Conservation (phyloP, 2,888 invertebrate species). For the Osmoderma eremita region DNA sequence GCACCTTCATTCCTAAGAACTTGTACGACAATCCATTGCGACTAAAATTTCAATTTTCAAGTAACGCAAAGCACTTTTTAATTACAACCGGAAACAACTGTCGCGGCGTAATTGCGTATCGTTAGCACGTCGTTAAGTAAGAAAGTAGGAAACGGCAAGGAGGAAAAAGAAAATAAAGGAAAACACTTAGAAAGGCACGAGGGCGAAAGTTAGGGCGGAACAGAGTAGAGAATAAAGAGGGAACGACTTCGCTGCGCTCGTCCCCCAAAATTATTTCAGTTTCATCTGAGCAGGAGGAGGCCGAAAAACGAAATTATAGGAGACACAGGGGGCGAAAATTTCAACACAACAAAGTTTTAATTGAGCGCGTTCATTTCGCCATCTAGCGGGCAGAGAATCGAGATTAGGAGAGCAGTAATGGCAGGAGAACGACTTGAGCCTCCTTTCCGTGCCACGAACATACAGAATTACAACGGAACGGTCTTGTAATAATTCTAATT, state of each 20-base stretch:
- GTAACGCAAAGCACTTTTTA: constrained; percentile 21
- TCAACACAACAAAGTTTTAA: constrained; percentile 34
- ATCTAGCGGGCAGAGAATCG: constrained; percentile 4
- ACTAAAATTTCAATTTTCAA: constrained; percentile 31
- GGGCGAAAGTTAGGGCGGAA: not conserved
- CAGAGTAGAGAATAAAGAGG: not conserved
- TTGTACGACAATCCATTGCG: constrained; percentile 2
- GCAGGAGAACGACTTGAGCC: constrained; percentile 16
- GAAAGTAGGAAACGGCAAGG: constrained; percentile 18
- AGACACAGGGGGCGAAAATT: constrained; percentile 21
- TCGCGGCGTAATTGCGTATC: constrained; percentile 15
- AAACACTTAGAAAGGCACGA: not conserved
- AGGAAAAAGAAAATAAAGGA: not conserved
- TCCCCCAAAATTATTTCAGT: constrained; percentile 15
- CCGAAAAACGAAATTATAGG: constrained; percentile 27
- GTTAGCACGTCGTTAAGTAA: constrained; percentile 35
- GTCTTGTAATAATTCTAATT: constrained; percentile 36
- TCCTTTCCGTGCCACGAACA: constrained; percentile 19
- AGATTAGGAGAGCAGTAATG: constrained; percentile 25
- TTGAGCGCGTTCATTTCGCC: constrained; percentile 34
- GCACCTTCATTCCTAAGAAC: constrained; percentile 3
- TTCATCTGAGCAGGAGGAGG: constrained; percentile 5
- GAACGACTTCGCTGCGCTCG: constrained; percentile 2
- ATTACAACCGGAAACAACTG: constrained; percentile 34
- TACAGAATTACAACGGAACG: constrained; percentile 32